A percentile compares a stretch with the other conserved stretches of the same genome.
Conservation (phyloP, 1,140 invertebrate genomes). For the Aphidius ervi region DNA sequence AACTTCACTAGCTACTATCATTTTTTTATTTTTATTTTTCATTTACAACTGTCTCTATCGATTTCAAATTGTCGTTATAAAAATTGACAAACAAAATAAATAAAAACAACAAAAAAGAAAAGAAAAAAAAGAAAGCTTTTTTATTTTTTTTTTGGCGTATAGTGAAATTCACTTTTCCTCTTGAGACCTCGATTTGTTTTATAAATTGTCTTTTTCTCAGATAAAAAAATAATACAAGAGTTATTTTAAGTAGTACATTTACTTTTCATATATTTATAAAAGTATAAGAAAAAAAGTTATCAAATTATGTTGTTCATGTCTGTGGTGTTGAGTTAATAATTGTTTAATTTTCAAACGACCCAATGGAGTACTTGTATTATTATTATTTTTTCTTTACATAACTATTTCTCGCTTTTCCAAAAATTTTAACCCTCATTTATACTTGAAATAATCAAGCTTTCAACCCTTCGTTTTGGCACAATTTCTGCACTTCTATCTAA, state of each 20-base stretch:
- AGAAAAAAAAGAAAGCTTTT: slow-evolving; percentile 2
- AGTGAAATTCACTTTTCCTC: slow-evolving; percentile 12
- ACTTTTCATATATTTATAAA: slow-evolving; percentile 15
- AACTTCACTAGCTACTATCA: too few relatives aligned
- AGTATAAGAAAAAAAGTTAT: slow-evolving; percentile 35
- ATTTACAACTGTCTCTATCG: too few relatives aligned
- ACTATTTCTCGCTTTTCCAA: slow-evolving; percentile 21
- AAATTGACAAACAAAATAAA: slow-evolving; percentile 9
- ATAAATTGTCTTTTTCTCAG: not conserved
- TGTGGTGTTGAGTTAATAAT: slow-evolving; percentile 53
- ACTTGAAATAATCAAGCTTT: slow-evolving; percentile 12
- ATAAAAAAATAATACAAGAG: not conserved
- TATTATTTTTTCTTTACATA: slow-evolving; percentile 15
- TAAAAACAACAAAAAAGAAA: not conserved
- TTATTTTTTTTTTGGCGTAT: slow-evolving; percentile 1
- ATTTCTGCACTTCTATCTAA: not conserved
- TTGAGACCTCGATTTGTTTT: slow-evolving; percentile 4
- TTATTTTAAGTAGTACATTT: slow-evolving; percentile 11
- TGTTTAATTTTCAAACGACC: slow-evolving; percentile 51
- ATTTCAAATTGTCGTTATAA: not conserved
- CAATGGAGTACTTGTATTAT: slow-evolving; percentile 18
- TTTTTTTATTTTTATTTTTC: too few relatives aligned
- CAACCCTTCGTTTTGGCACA: slow-evolving; percentile 14
- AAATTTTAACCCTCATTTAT: slow-evolving; percentile 13
- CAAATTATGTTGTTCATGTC: slow-evolving; percentile 50